These are phyloP conservation scores for Synergus laeviventris DNA, from an alignment of 2,888 invertebrate genomes.

Conservation along the genomic window DNA sequence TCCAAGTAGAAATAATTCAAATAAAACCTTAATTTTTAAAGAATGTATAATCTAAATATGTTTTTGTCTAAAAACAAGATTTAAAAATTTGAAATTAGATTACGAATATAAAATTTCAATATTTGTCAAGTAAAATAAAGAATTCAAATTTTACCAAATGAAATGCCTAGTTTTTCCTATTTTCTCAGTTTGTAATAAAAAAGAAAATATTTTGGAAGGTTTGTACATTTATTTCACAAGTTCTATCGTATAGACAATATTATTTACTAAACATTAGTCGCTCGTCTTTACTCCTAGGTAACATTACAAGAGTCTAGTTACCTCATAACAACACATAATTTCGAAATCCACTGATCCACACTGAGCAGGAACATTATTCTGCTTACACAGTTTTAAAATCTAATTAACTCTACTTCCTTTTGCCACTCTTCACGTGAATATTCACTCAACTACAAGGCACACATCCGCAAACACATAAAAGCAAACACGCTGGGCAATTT, in stretches of 20 bases:
- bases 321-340: slow-evolving; percentile 35
- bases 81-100: too few species aligned
- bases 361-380: slow-evolving; percentile 21
- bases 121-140: too few species aligned
- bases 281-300: slow-evolving; percentile 14
- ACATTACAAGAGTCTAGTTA: slow-evolving; percentile 19
- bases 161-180: not conserved
- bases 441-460: slow-evolving; percentile 38
- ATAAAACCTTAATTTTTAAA: too few species aligned
- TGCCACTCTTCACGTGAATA: not conserved
- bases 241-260: slow-evolving; percentile 38
- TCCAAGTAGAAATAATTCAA: too few species aligned
- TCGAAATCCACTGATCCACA: slow-evolving; percentile 14
- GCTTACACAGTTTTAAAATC: slow-evolving; percentile 15
- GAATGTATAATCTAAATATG: too few species aligned
- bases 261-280: slow-evolving; percentile 38
- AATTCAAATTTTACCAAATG: too few species aligned
- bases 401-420: slow-evolving; percentile 1
- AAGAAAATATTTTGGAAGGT: slow-evolving; percentile 5
- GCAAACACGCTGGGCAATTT: not conserved
- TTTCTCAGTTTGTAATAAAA: not conserved
- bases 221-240: slow-evolving; percentile 39
- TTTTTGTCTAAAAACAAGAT: too few species aligned
- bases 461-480: slow-evolving; percentile 25
- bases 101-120: too few species aligned